Percentiles rank a stretch among this genome's conserved stretches.
Conservation (phyloP, 2,888 invertebrate genomes). For the Smittia sp. region DNA sequence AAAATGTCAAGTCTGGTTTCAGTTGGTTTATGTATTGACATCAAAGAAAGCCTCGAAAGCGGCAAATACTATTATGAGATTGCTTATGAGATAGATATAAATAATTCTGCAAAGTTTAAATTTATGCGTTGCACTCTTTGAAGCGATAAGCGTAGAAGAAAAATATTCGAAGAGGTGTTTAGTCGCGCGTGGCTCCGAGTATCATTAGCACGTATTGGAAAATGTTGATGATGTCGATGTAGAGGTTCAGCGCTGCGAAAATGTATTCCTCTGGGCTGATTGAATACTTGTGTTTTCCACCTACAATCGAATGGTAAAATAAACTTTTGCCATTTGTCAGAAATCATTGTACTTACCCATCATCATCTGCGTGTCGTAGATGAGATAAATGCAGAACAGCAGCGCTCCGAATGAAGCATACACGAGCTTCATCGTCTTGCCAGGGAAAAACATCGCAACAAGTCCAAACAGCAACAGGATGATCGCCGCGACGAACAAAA, state of each 20-base stretch:
- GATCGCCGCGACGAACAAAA: constrained; percentile 70
- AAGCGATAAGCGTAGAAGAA: no score
- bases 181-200: background rate
- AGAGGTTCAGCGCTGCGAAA: constrained; percentile 86
- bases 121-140: background rate
- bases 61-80: background rate
- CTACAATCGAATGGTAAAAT: constrained; percentile 57
- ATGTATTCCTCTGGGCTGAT: constrained; percentile 93
- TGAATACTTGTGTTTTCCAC: constrained; percentile 84
- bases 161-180: background rate
- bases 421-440: constrained; percentile 64
- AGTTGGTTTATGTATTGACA: background rate
- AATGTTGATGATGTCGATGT: constrained; percentile 80
- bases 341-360: background rate
- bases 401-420: constrained; percentile 85
- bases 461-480: constrained; percentile 78
- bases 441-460: constrained; percentile 62
- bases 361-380: constrained; percentile 80
- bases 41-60: no score
- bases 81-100: background rate
- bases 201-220: constrained; percentile 71
- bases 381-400: constrained; percentile 81
- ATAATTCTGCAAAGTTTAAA: background rate
- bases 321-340: background rate
- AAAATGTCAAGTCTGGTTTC: background rate